Percentiles rank a stretch among this genome's conserved stretches.
These are phyloP conservation scores for Cathartes aura DNA, from an alignment of 2,113 vertebrate species.

Conservation along the genomic window DNA sequence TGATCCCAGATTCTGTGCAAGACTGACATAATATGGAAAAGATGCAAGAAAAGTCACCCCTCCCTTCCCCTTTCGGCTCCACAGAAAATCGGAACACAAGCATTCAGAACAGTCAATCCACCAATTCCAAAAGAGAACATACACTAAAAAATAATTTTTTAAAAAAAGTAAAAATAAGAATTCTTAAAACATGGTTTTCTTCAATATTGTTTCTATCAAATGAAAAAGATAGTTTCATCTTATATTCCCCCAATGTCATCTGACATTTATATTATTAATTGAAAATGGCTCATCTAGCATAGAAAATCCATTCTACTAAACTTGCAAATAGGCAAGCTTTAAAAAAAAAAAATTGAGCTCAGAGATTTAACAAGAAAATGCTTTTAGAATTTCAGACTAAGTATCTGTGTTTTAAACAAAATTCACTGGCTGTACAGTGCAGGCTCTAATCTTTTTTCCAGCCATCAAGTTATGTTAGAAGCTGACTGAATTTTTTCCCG, in stretches of 20 bases:
- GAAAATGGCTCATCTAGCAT: background rate
- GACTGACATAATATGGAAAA: background rate
- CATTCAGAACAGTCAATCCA: background rate
- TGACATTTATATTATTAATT: background rate
- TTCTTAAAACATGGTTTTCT: background rate
- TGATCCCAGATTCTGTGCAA: background rate
- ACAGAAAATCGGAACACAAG: background rate
- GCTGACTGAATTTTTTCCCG: background rate
- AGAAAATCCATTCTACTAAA: background rate
- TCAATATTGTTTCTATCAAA: background rate
- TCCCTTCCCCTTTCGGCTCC: background rate
- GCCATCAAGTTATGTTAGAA: conserved; percentile 3
- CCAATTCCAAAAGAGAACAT: background rate
- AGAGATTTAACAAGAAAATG: background rate
- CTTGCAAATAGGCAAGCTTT: background rate
- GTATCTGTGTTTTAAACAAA: background rate
- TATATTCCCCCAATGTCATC: background rate
- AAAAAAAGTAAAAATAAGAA: background rate
- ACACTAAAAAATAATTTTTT: background rate
- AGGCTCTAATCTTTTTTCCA: conserved; percentile 1
- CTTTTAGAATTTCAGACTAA: background rate
- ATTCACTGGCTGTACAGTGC: background rate
- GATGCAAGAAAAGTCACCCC: background rate
- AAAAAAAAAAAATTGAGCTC: background rate
- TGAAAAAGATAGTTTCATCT: background rate